Conservation (phyloP, 2,888 invertebrate genomes). For the Habrosyne pyritoides region DNA sequence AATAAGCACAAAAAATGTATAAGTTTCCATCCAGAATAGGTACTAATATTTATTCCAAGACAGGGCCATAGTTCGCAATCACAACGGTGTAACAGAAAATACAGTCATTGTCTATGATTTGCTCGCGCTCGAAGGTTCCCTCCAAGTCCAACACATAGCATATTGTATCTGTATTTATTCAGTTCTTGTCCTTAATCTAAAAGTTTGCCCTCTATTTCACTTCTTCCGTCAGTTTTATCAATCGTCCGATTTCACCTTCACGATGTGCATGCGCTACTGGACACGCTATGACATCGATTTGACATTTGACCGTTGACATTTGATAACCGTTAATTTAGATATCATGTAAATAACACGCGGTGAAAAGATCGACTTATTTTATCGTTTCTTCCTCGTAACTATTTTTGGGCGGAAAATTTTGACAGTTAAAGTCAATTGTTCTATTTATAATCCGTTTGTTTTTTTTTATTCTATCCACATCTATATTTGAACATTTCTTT, state of each 20-base stretch:
- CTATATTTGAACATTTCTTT: too few relatives aligned
- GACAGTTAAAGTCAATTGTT: neutral
- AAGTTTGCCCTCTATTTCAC: constrained; percentile 58
- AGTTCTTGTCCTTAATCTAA: neutral
- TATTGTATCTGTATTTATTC: neutral
- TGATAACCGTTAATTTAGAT: constrained; percentile 43
- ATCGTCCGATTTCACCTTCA: constrained; percentile 67
- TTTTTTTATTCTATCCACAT: too few relatives aligned
- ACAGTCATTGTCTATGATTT: neutral
- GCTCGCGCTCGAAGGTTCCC: neutral
- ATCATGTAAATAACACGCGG: constrained; percentile 22
- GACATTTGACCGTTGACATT: constrained; percentile 43
- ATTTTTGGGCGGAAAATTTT: constrained; percentile 19
- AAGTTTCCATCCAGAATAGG: too few relatives aligned
- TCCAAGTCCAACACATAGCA: neutral
- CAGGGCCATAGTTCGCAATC: neutral
- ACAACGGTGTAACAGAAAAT: neutral
- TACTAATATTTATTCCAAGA: neutral
- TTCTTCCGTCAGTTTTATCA: constrained; percentile 37
- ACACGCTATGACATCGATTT: constrained; percentile 37
- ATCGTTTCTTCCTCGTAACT: constrained; percentile 32
- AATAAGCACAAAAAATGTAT: too few relatives aligned
- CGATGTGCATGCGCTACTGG: constrained; percentile 27
- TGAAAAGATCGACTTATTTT: constrained; percentile 20
- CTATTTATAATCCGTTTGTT: too few relatives aligned